phyloP scores from a whole-genome alignment of 2,888 invertebrate species.

The Zelleria hepariella region DNA sequence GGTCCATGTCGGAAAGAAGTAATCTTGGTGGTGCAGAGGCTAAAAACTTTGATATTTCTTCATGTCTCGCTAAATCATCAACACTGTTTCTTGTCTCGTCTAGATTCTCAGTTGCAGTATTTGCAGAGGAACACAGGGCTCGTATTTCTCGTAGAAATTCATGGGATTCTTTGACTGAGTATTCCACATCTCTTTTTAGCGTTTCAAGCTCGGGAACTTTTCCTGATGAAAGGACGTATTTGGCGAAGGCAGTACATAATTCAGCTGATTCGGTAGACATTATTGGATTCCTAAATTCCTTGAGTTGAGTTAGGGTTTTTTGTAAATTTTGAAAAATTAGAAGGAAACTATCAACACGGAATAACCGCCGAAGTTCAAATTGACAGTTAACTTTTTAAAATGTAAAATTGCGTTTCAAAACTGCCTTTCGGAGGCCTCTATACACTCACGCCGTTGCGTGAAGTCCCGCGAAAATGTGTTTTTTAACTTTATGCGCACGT shows the following conservation, averaged over 20 bases:
- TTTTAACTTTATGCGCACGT: no score
- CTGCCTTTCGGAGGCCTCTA: no score
- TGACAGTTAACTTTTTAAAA: no score
- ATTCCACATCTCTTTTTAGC: slow-evolving; percentile 44
- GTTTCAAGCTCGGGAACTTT: slow-evolving; percentile 27
- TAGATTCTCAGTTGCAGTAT: background rate
- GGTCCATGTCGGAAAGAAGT: background rate
- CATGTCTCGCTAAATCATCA: background rate
- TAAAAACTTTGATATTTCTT: background rate
- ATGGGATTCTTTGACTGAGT: slow-evolving; percentile 4
- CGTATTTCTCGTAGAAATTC: background rate
- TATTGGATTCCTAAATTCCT: no score
- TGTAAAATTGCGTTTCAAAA: no score
- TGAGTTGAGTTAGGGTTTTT: no score
- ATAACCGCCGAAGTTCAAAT: no score
- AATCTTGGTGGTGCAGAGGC: background rate
- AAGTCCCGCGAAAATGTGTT: no score
- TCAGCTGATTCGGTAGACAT: background rate
- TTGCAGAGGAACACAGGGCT: background rate
- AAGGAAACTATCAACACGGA: no score
- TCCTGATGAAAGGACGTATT: background rate
- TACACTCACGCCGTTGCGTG: no score
- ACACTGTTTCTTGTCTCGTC: background rate
- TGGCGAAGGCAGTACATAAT: background rate
- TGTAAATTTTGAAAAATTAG: no score